Percentiles rank a stretch among this genome's conserved stretches.
Conservation (phyloP, 2,888 invertebrate genomes). For the Epicampocera succincta region DNA sequence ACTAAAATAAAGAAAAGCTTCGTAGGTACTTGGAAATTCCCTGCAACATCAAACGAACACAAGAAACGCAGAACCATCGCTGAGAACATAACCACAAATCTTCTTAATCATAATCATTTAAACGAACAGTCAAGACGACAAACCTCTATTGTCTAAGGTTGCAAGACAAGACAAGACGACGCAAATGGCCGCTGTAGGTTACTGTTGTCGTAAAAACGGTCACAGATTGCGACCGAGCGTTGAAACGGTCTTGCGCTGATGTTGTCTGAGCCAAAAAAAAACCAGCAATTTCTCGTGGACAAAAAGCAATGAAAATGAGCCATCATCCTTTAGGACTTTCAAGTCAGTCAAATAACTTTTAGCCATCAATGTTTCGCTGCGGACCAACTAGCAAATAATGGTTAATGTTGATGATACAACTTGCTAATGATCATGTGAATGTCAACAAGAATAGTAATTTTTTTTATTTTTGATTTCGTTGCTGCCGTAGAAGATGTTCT, state of each 20-base stretch:
- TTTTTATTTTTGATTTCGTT: slow-evolving; percentile 40
- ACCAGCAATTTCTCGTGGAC: slow-evolving; percentile 43
- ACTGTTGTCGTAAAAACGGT: slow-evolving; percentile 48
- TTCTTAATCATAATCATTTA: slow-evolving; percentile 69
- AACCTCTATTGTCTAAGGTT: slow-evolving; percentile 61
- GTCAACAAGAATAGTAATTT: slow-evolving; percentile 68
- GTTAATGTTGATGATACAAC: slow-evolving; percentile 67
- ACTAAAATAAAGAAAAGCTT: neutral
- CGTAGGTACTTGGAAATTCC: slow-evolving; percentile 53
- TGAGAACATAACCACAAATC: slow-evolving; percentile 65
- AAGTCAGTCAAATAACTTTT: slow-evolving; percentile 13
- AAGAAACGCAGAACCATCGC: slow-evolving; percentile 18
- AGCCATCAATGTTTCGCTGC: neutral
- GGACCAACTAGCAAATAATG: slow-evolving; percentile 24
- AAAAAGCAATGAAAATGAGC: slow-evolving; percentile 66
- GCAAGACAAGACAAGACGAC: slow-evolving; percentile 2
- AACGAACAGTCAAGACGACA: slow-evolving; percentile 59
- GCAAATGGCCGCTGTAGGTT: slow-evolving; percentile 40
- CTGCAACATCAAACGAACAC: slow-evolving; percentile 31
- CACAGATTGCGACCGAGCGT: slow-evolving; percentile 11
- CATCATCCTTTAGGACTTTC: slow-evolving; percentile 38
- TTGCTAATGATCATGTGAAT: slow-evolving; percentile 69
- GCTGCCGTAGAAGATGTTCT: no score
- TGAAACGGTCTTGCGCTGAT: neutral
- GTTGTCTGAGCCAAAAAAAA: slow-evolving; percentile 16